Evolutionary conservation across 2,888 invertebrate species (phyloP), one percentile per base, ranked within the genome.

Genomic region (Agrypnus murinus): DNA sequence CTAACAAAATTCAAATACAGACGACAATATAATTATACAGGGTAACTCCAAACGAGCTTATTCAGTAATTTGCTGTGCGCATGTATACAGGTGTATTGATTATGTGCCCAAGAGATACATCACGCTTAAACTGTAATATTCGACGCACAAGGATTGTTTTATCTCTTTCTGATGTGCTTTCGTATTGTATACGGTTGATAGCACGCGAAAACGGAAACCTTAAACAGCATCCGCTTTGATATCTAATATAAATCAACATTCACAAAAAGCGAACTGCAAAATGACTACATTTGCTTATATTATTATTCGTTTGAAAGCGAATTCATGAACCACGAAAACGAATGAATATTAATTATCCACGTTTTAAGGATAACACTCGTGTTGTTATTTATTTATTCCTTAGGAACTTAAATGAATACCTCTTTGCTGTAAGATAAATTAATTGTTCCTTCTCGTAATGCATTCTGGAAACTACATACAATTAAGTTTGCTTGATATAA

Each of bases 31-130:
- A 71, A 71, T 73, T 73, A 73, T 69, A 71, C 71, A 66, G 45
- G 48, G 53, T 71, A 69, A 65, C 67, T 73, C 57, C 63, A 73
- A 73, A 71, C 68, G 63, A 62, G 53, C 63, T 65, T 71, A 65
- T 68, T 59, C 71, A 73, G 65, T 73, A 73, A 73, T 71, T 65
- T 71, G 69, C 65, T 73, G 73, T 73, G 71, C 73, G 73, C 73
- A 71, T 71, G 71, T 73, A 73, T 71, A 73, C 70, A 71, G 71
- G 73, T 73, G 69, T 73, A 73, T 73, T 73, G 73, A 73, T 73
- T 73, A 71, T 57, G 68, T 59, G 65, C 68, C 65, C 50, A 70
- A 70, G 65, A 70, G 65, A 65, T 65, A 70, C 53, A 65, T 65
- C 70, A 55, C 59, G 65, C 59, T 68, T 70, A 65, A 70, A 65